Conservation (phyloP, 2,888 invertebrate genomes). For the Cephus spinipes region DNA sequence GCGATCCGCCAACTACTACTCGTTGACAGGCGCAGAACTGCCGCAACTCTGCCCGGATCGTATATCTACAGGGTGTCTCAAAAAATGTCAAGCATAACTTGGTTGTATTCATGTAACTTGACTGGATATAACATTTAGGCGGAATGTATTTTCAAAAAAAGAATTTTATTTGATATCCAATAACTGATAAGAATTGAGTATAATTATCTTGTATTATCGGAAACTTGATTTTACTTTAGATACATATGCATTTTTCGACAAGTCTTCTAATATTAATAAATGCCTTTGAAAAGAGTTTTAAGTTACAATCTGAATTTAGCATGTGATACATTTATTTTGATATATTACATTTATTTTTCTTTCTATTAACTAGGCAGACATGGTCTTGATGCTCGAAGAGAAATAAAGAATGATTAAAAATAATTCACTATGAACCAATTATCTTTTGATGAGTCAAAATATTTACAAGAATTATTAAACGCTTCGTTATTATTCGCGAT, state of each 20-base stretch:
- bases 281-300: neutral
- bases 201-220: too few species aligned
- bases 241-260: neutral
- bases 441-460: neutral
- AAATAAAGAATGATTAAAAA: neutral
- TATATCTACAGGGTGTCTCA: conserved; percentile 35
- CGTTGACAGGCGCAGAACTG: conserved; percentile 38
- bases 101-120: too few species aligned
- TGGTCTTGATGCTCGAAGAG: neutral
- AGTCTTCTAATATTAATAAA: neutral
- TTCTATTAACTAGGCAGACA: neutral
- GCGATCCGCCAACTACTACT: conserved; percentile 34
- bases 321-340: neutral
- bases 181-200: neutral
- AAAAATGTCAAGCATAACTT: conserved; percentile 7
- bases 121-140: neutral
- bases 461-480: neutral
- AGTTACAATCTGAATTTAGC: neutral
- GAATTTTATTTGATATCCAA: neutral
- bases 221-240: too few species aligned
- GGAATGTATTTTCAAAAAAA: neutral
- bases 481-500: neutral
- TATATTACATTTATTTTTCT: neutral
- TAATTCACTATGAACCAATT: neutral
- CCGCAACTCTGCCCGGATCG: conserved; percentile 24